Percentiles rank a stretch among this genome's conserved stretches.
phyloP scores from a whole-genome alignment of 23 tunicate genomes.

The Ascidia mentula region DNA sequence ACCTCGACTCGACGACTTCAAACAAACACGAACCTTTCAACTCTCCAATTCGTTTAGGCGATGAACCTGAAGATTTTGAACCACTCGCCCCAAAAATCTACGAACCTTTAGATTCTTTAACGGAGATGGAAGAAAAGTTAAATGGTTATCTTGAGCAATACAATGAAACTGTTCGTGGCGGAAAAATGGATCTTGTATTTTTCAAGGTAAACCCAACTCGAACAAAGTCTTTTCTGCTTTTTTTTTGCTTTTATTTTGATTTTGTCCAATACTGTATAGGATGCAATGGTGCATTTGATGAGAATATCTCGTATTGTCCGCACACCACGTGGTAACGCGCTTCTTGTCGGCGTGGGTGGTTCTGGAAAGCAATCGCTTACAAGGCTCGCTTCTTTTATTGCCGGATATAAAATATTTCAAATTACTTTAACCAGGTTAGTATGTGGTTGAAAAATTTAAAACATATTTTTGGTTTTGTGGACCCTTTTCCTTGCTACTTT shows the following conservation, averaged over 20 bases:
- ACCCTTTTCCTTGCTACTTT: no score
- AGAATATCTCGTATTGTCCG: conserved; percentile 80
- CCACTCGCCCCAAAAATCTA: conserved; percentile 75
- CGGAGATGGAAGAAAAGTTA: conserved; percentile 51
- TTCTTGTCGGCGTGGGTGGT: conserved; percentile 88
- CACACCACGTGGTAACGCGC: conserved; percentile 84
- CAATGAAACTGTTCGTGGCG: conserved; percentile 84
- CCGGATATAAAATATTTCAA: conserved; percentile 88
- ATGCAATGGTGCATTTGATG: conserved; percentile 77
- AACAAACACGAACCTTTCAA: background rate
- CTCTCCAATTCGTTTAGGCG: conserved; percentile 33
- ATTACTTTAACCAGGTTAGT: conserved; percentile 65
- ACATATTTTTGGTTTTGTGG: no score
- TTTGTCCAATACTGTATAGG: background rate
- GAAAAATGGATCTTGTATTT: conserved; percentile 89
- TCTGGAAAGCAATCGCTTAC: conserved; percentile 92
- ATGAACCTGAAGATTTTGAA: conserved; percentile 89
- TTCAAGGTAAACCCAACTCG: conserved; percentile 42
- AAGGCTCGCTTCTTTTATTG: conserved; percentile 63
- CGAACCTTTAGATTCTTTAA: conserved; percentile 37
- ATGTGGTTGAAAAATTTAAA: no score
- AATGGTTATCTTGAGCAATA: conserved; percentile 60
- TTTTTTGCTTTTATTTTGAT: no score
- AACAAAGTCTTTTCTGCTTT: background rate
- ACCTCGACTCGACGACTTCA: no score